Evolutionary conservation across 2,797 vertebrate species (phyloP), one percentile per base, ranked within the genome.

Genomic region (Intellagama lesueurii): DNA sequence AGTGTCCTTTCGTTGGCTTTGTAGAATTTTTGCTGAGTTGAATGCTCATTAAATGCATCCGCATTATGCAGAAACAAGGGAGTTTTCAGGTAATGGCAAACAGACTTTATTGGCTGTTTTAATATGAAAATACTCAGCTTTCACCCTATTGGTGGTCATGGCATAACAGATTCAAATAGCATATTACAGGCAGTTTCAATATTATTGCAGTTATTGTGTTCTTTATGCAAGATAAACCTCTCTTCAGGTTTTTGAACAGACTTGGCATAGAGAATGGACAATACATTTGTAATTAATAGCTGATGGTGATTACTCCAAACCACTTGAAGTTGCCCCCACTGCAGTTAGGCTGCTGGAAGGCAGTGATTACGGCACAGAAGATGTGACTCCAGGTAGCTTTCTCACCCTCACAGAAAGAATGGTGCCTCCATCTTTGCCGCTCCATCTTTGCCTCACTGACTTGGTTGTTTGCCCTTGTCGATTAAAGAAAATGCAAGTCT

Each of bases 1-100:
- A 9, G 26, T 35, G 5, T 47, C 14, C 26, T 4, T 24, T 22
- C 28, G 3, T 56, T 22, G 3, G 26, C 30, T 76, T 66, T 73
- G 35, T 24, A 19, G 22, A 22, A 85, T 35, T 69, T 81, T 22
- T 76, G 69, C 44, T 69, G 56, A 82, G 6, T 3, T 28, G n/a
- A 68, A 76, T 7, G 47, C 80, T 81, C 12, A 35, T 9, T 75
- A 77, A 85, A 73, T 83, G 0, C 60, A 81, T 90, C 92, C 89
- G 17, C 2, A 83, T 87, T 88, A 78, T 40, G 4, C 86, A 17
- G 52, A 86, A 91, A 19, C 30, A 5, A 88, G 52, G 47, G 5
- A 68, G 2, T 44, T 52, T 22, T 85, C 44, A 47, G 90, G 89
- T 52, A 35, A n/a, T 16, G 24, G 19, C 66, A 83, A 87, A 87